Percentiles rank a stretch among this genome's conserved stretches.
Evolutionary conservation across 2,888 invertebrate species (phyloP).

Genomic region (Harpagoxenus sublaevis): DNA sequence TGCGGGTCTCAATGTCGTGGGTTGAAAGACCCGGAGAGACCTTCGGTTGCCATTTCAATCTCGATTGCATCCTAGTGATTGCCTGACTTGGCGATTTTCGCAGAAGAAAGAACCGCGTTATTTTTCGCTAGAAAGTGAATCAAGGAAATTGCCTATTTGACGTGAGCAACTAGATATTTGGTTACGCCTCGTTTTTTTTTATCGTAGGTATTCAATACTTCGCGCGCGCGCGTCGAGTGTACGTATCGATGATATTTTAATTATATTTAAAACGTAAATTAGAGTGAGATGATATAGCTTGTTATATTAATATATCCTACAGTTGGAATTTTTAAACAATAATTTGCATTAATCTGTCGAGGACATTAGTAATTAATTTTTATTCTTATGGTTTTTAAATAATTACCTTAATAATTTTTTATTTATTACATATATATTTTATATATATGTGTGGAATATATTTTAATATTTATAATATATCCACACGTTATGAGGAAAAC

Average conservation of each 20-base stretch:
- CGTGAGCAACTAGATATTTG: slow-evolving; percentile 45
- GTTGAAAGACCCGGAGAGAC: slow-evolving; percentile 40
- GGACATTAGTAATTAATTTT: neutral
- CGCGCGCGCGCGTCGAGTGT: neutral
- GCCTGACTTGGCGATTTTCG: slow-evolving; percentile 73
- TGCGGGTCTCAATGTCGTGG: slow-evolving; percentile 34
- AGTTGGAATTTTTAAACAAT: neutral
- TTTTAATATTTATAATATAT: neutral
- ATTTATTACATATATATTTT: too few relatives aligned
- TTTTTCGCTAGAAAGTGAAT: slow-evolving; percentile 61
- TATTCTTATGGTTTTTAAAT: too few relatives aligned
- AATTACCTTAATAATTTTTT: too few relatives aligned
- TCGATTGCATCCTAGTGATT: slow-evolving; percentile 69
- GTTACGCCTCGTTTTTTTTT: slow-evolving; percentile 54
- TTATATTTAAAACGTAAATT: slow-evolving; percentile 4
- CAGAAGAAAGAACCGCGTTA: slow-evolving; percentile 52
- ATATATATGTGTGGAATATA: too few relatives aligned
- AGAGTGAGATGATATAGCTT: neutral
- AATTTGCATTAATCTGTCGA: neutral
- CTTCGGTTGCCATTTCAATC: slow-evolving; percentile 72
- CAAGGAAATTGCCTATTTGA: slow-evolving; percentile 67
- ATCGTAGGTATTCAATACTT: slow-evolving; percentile 43
- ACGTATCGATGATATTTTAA: slow-evolving; percentile 34
- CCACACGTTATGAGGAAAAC: neutral
- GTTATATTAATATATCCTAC: neutral